Evolutionary conservation across 1,140 invertebrate species (phyloP).

Genomic region (Eulimnadia texana): DNA sequence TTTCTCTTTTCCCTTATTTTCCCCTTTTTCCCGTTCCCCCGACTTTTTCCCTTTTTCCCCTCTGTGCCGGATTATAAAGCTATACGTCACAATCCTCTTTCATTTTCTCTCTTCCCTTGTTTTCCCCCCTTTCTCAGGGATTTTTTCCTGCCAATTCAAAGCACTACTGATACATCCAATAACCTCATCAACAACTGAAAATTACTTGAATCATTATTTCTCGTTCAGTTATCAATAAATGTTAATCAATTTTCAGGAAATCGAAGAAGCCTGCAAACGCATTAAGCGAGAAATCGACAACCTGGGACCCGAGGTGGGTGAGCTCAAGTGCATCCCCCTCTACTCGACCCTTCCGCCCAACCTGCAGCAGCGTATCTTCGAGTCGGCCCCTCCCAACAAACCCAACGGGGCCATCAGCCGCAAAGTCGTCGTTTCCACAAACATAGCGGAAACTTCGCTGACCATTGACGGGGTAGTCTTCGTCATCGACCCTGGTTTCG

Average conservation of each 20-base stretch:
- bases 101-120: too few relatives aligned
- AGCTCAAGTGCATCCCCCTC: conserved; percentile 94
- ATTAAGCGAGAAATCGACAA: conserved; percentile 95
- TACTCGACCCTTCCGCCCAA: conserved; percentile 97
- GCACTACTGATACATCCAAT: too few relatives aligned
- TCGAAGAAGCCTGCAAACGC: conserved; percentile 97
- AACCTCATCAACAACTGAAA: too few relatives aligned
- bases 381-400: conserved; percentile 81
- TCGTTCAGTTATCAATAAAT: neutral
- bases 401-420: conserved; percentile 87
- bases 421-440: conserved; percentile 94
- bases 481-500: conserved; percentile 99
- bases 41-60: too few relatives aligned
- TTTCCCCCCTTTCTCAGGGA: too few relatives aligned
- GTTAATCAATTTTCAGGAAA: conserved; percentile 71
- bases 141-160: conserved; percentile 7
- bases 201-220: neutral
- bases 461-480: conserved; percentile 99
- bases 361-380: conserved; percentile 94
- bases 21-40: too few relatives aligned
- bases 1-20: too few relatives aligned
- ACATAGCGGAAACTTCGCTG: conserved; percentile 97
- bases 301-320: conserved; percentile 88
- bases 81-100: too few relatives aligned
- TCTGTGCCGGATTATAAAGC: too few relatives aligned